These are phyloP conservation scores for Cyprinodon tularosa DNA, from an alignment of 2,113 vertebrate species.

Conservation along the genomic window DNA sequence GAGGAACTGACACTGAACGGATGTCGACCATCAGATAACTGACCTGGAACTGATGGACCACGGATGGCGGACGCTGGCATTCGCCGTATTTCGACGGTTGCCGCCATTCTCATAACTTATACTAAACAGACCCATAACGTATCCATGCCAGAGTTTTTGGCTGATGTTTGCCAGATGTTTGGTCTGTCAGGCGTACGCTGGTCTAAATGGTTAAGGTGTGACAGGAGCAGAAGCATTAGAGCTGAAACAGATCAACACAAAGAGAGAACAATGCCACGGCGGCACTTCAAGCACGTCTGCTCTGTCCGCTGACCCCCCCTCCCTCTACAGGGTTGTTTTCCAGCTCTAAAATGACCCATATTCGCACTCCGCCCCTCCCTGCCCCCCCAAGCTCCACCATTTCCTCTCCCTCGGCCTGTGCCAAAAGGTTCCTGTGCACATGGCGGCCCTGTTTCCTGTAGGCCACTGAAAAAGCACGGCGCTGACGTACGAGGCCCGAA, in stretches of 20 bases:
- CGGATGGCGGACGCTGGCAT: too few relatives aligned
- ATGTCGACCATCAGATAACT: too few relatives aligned
- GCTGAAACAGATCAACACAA: conserved; percentile 21
- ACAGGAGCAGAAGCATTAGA: too few relatives aligned
- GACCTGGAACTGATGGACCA: too few relatives aligned
- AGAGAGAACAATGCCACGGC: conserved; percentile 51
- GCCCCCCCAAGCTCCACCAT: conserved; percentile 44
- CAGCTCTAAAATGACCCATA: conserved; percentile 78
- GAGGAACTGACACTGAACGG: too few relatives aligned
- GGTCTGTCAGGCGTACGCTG: too few relatives aligned
- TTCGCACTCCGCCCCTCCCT: conserved; percentile 51
- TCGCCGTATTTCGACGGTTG: too few relatives aligned
- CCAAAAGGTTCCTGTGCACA: conserved; percentile 84
- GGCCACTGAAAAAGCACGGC: conserved; percentile 74
- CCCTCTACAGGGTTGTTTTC: conserved; percentile 74
- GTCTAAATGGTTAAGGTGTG: too few relatives aligned
- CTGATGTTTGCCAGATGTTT: too few relatives aligned
- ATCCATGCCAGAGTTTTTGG: too few relatives aligned
- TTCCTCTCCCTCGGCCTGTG: conserved; percentile 81
- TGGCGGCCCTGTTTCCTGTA: conserved; percentile 82
- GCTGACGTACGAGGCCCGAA: conserved; percentile 77
- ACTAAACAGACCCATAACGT: too few relatives aligned
- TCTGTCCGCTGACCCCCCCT: conserved; percentile 34
- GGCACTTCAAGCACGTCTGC: conserved; percentile 61
- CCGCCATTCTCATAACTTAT: too few relatives aligned